A percentile compares a stretch with the other conserved stretches of the same genome.
Evolutionary conservation across 2,888 invertebrate genomes (phyloP).

Genomic region (Tenthredo notha): DNA sequence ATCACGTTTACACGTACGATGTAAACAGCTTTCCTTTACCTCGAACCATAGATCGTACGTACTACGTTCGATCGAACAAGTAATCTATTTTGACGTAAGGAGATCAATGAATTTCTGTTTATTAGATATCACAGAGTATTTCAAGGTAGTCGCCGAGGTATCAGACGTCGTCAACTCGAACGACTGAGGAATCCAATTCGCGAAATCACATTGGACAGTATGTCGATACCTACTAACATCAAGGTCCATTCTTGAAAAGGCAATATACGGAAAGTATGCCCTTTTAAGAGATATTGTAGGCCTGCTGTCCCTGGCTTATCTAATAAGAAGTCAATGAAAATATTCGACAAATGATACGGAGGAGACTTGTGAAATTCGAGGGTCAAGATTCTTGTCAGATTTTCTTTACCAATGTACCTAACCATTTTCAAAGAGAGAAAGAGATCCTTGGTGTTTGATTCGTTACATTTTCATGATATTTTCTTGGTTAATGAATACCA

Average conservation of each 20-base stretch:
- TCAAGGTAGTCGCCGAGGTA: neutral
- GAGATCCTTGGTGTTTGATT: neutral
- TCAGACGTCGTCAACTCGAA: constrained; percentile 5
- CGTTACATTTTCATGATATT: neutral
- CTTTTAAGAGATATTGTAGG: constrained; percentile 5
- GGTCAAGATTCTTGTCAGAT: neutral
- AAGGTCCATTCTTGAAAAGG: neutral
- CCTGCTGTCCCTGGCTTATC: neutral
- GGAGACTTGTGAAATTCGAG: neutral
- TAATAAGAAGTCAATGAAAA: constrained; percentile 24
- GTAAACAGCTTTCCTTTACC: neutral
- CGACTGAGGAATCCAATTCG: constrained; percentile 24
- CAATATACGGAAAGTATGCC: constrained; percentile 6
- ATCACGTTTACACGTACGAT: neutral
- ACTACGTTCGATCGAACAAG: neutral
- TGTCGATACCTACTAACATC: neutral
- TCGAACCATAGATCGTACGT: neutral
- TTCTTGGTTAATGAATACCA: neutral
- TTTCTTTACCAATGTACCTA: neutral
- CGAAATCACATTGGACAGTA: constrained; percentile 2
- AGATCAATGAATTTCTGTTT: neutral
- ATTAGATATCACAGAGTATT: neutral
- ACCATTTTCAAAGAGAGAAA: neutral
- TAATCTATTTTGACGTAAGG: neutral
- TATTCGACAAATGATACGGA: neutral